Conservation (phyloP, 1,140 invertebrate genomes). For the Drosophila fuyamai region DNA sequence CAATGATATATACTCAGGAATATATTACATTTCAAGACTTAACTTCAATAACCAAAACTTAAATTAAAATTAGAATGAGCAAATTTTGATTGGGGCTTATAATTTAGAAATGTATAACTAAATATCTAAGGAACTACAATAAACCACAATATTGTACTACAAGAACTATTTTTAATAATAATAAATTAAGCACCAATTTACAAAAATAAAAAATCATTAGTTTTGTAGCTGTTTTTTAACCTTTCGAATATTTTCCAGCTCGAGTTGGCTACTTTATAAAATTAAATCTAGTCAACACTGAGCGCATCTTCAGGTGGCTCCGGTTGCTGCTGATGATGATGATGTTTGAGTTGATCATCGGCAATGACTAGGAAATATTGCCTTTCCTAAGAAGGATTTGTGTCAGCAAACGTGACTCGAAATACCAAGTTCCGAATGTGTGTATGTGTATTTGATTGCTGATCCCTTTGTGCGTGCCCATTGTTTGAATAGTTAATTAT, state of each 20-base stretch:
- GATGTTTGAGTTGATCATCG: constrained; percentile 64
- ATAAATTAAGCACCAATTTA: too few species aligned
- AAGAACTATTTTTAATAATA: too few species aligned
- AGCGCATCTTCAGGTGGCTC: constrained; percentile 35
- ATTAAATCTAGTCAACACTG: neutral
- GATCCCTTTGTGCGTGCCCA: constrained; percentile 76
- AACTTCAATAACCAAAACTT: too few species aligned
- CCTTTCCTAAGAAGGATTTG: constrained; percentile 81
- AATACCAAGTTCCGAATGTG: constrained; percentile 61
- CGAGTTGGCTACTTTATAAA: neutral
- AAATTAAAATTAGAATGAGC: too few species aligned
- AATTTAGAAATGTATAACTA: too few species aligned
- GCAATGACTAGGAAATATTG: constrained; percentile 79
- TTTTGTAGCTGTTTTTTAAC: too few species aligned
- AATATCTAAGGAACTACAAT: too few species aligned
- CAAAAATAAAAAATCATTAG: too few species aligned
- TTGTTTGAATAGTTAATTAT: constrained; percentile 83
- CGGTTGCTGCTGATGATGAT: constrained; percentile 54
- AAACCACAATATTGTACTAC: too few species aligned
- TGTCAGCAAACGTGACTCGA: constrained; percentile 81
- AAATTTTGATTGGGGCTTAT: too few species aligned
- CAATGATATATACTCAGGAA: too few species aligned
- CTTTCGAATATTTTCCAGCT: neutral
- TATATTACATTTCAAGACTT: too few species aligned
- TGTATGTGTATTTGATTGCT: constrained; percentile 63